These are phyloP conservation scores for Osedax frankpressi DNA, from an alignment of 2,888 invertebrate species.

Conservation along the genomic window DNA sequence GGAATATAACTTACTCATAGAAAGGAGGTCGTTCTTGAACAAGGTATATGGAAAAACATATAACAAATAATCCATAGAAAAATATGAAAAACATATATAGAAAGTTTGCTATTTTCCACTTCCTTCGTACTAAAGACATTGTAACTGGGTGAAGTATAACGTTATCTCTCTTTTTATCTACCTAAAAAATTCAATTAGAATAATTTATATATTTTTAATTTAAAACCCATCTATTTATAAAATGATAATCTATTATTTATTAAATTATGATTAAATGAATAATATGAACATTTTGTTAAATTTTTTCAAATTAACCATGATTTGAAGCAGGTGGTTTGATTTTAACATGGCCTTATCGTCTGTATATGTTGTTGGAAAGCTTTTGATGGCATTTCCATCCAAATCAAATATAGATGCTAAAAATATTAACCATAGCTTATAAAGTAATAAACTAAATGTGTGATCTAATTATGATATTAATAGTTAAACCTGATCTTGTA, in stretches of 20 bases:
- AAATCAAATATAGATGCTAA: background rate
- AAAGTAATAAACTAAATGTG: background rate
- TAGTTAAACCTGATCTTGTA: background rate
- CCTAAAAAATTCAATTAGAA: too few species aligned
- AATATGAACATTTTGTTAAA: too few species aligned
- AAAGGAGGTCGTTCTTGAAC: conserved; percentile 19
- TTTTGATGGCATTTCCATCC: background rate
- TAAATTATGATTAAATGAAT: too few species aligned
- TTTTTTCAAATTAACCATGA: too few species aligned
- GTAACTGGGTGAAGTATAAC: conserved; percentile 24
- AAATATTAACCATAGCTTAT: background rate
- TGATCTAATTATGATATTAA: background rate
- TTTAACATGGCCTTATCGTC: background rate
- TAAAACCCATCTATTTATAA: too few species aligned
- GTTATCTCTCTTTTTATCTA: conserved; percentile 15
- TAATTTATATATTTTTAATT: too few species aligned
- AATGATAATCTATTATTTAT: too few species aligned
- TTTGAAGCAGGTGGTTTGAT: conserved; percentile 8
- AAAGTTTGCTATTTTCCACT: conserved; percentile 20
- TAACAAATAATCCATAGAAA: conserved; percentile 23
- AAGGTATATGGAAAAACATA: conserved; percentile 22
- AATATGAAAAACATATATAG: conserved; percentile 22
- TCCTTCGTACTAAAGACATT: conserved; percentile 23
- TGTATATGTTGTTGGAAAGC: background rate
- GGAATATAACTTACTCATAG: conserved; percentile 14